Percentiles rank a stretch among this genome's conserved stretches.
Conservation (phyloP, 2,113 vertebrate species). For the Crotalus tigris region DNA sequence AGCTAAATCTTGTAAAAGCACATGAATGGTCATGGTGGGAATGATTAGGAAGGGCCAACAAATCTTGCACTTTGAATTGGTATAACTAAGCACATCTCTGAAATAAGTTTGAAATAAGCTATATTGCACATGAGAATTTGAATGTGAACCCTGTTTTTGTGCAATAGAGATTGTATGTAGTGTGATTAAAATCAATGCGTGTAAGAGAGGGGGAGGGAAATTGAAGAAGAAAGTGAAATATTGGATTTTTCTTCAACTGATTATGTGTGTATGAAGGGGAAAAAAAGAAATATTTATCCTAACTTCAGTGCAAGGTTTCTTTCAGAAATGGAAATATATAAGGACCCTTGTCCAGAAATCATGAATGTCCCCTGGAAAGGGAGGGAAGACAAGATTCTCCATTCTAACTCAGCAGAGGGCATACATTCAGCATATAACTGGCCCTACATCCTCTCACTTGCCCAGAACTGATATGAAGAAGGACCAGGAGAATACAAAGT, state of each 20-base stretch:
- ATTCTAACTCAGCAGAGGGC: not conserved
- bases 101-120: not conserved
- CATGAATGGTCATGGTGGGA: accelerated
- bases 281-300: not conserved
- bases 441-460: not conserved
- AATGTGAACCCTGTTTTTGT: not conserved
- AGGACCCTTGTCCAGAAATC: not conserved
- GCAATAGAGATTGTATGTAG: not conserved
- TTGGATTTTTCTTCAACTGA: constrained; percentile 12
- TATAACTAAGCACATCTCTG: constrained; percentile 34
- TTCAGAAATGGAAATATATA: not conserved
- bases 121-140: not conserved
- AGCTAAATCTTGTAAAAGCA: not conserved
- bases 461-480: not conserved
- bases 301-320: not conserved
- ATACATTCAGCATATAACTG: not conserved
- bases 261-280: constrained; percentile 4
- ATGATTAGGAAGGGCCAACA: constrained; percentile 22
- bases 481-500: not conserved
- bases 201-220: not conserved
- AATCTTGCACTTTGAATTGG: constrained; percentile 41
- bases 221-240: not conserved
- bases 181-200: not conserved
- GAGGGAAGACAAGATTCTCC: not conserved
- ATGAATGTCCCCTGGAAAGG: not conserved